Percentiles rank a stretch among this genome's conserved stretches.
phyloP scores from a whole-genome alignment of 2,797 vertebrate species.

The Momotus momota region DNA sequence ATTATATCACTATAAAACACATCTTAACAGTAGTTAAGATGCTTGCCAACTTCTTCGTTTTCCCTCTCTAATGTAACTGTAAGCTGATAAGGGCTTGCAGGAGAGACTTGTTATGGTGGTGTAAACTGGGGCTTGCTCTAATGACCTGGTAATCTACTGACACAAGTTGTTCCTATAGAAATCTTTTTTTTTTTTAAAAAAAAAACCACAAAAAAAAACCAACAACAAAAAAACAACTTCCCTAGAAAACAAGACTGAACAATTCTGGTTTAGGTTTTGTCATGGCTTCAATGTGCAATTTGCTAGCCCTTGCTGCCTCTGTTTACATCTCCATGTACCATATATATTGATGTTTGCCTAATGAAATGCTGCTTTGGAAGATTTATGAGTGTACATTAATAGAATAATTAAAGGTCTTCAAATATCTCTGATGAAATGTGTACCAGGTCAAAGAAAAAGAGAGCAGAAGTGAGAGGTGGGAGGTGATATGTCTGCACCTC shows the following conservation, averaged over 20 bases:
- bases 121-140: neutral
- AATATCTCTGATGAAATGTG: neutral
- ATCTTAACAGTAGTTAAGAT: neutral
- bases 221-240: too few species aligned
- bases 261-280: neutral
- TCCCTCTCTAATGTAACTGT: neutral
- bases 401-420: conserved; percentile 42
- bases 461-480: neutral
- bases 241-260: neutral
- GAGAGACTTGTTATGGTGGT: neutral
- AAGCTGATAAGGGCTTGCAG: neutral
- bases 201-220: too few species aligned
- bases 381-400: conserved; percentile 37
- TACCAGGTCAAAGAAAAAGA: neutral
- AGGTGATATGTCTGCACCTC: fast-evolving
- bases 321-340: neutral
- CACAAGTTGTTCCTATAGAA: neutral
- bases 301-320: neutral
- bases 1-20: neutral
- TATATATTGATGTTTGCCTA: conserved; percentile 22
- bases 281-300: neutral
- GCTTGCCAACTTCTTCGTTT: neutral
- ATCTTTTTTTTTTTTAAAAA: too few species aligned
- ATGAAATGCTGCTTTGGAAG: conserved; percentile 41
- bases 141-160: conserved; percentile 14